Percentiles rank a stretch among this genome's conserved stretches.
phyloP scores from a whole-genome alignment of 2,113 vertebrate genomes.

The Hymenochirus boettgeri region DNA sequence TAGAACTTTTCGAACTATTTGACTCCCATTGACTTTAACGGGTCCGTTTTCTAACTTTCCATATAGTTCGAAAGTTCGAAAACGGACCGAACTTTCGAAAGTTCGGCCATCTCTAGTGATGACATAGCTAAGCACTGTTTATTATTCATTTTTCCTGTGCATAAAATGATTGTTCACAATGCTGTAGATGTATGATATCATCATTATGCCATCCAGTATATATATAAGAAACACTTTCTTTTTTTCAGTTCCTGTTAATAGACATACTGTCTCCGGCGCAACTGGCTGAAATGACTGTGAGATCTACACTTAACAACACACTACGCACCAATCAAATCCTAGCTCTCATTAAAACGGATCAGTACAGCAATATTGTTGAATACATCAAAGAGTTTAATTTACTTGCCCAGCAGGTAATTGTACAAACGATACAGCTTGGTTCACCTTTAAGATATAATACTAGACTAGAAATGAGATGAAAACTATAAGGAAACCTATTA shows the following conservation, averaged over 20 bases:
- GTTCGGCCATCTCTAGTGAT: too few relatives aligned
- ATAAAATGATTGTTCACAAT: background rate
- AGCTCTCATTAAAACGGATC: background rate
- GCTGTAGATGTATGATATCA: background rate
- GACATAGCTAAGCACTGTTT: too few relatives aligned
- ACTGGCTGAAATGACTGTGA: constrained; percentile 35
- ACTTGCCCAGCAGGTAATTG: constrained; percentile 18
- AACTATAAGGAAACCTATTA: too few relatives aligned
- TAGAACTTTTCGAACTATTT: too few relatives aligned
- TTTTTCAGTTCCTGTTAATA: constrained; percentile 16
- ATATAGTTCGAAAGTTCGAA: too few relatives aligned
- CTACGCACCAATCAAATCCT: constrained; percentile 17
- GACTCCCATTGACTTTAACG: too few relatives aligned
- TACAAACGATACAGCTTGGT: background rate
- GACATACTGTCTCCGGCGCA: constrained; percentile 7
- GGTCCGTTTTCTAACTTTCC: too few relatives aligned
- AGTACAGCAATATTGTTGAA: background rate
- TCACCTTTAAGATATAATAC: background rate
- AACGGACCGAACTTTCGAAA: too few relatives aligned
- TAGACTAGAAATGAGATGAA: too few relatives aligned
- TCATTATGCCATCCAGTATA: background rate
- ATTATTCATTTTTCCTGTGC: too few relatives aligned
- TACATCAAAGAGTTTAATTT: constrained; percentile 30
- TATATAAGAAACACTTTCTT: background rate
- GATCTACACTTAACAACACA: constrained; percentile 16